Evolutionary conservation across 2,797 vertebrate genomes (phyloP).

Genomic region (Gambelia wislizenii): DNA sequence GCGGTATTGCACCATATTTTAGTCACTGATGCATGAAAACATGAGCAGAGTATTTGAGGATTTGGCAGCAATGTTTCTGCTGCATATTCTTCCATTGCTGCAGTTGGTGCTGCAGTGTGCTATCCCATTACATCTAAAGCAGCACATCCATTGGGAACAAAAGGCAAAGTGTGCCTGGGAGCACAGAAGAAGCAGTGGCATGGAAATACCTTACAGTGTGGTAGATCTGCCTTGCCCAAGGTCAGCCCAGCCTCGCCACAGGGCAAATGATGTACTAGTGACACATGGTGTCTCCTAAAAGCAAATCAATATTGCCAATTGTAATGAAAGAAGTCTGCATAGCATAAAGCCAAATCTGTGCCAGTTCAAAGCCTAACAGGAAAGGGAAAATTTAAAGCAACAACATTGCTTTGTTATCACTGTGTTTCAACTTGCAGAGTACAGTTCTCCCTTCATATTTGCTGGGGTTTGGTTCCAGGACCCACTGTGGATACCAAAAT

Average conservation of each 20-base stretch:
- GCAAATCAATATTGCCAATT: neutral
- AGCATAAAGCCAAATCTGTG: neutral
- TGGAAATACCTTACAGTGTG: rapidly evolving
- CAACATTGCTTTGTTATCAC: neutral
- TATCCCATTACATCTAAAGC: conserved; percentile 24
- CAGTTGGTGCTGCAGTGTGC: conserved; percentile 56
- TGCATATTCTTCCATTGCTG: conserved; percentile 28
- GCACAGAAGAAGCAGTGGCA: neutral
- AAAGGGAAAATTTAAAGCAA: neutral
- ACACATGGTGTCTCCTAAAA: rapidly evolving
- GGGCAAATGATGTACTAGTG: neutral
- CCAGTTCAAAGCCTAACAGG: neutral
- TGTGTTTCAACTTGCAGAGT: neutral
- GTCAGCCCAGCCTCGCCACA: no score
- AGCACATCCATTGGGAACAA: conserved; percentile 3
- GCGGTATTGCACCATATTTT: no score
- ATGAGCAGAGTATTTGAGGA: conserved; percentile 12
- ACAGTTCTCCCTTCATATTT: no score
- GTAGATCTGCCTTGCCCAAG: neutral
- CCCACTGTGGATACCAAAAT: no score
- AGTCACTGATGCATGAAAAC: neutral
- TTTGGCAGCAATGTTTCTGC: neutral
- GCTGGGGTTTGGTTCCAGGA: no score
- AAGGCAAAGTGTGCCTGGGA: conserved; percentile 4
- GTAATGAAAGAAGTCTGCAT: neutral